A percentile compares a stretch with the other conserved stretches of the same genome.
These are phyloP conservation scores for Hoplostethus atlanticus DNA, from an alignment of 2,797 vertebrate genomes.

Conservation along the genomic window DNA sequence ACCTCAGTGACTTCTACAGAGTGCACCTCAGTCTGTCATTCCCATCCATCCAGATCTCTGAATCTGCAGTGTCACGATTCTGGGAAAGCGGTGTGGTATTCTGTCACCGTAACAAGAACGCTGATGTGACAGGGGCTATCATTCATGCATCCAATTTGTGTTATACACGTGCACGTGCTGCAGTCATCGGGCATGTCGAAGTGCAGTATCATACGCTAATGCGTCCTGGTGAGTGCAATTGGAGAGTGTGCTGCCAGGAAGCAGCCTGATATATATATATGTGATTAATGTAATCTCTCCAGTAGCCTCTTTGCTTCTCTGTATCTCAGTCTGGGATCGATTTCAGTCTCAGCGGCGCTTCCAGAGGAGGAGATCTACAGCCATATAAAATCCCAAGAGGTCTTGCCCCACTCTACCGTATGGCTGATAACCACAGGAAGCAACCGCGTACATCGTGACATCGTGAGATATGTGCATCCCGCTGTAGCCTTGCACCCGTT, in stretches of 20 bases:
- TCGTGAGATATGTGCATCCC: not conserved
- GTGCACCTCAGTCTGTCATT: slow-evolving; percentile 4
- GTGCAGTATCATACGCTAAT: not conserved
- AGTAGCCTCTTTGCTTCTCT: slow-evolving; percentile 7
- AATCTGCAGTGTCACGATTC: slow-evolving; percentile 7
- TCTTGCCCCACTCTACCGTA: not conserved
- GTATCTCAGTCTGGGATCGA: slow-evolving; percentile 39
- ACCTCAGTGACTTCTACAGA: slow-evolving; percentile 1
- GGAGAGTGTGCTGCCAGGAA: slow-evolving; percentile 38
- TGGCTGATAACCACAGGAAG: slow-evolving; percentile 25
- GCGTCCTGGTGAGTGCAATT: slow-evolving; percentile 13
- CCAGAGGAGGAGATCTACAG: slow-evolving; percentile 34
- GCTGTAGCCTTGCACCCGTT: not conserved
- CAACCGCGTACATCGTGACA: slow-evolving; percentile 4
- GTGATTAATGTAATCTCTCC: slow-evolving; percentile 49
- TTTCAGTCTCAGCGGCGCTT: slow-evolving; percentile 44
- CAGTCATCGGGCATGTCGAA: slow-evolving; percentile 6
- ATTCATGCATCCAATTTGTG: not conserved
- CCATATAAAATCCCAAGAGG: slow-evolving; percentile 25
- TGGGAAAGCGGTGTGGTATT: not conserved
- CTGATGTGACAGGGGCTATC: not conserved
- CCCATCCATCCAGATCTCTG: slow-evolving; percentile 31
- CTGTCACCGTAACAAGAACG: not conserved
- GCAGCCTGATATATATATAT: slow-evolving; percentile 26
- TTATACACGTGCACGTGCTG: not conserved